These are phyloP conservation scores for Cosmopolites sordidus DNA, from an alignment of 2,888 invertebrate species.

Conservation along the genomic window DNA sequence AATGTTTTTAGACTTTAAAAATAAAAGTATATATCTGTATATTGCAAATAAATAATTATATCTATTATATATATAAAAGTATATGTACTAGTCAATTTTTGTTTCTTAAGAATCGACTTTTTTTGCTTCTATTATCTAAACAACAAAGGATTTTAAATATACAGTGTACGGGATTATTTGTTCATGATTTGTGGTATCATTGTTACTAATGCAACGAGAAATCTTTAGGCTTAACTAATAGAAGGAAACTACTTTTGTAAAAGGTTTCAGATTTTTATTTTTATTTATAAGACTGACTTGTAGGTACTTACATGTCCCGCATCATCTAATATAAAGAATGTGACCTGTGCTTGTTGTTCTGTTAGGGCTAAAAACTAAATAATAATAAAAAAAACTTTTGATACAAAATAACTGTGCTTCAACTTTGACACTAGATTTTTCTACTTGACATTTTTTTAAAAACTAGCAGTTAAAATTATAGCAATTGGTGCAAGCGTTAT, in stretches of 20 bases:
- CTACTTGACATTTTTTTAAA: not conserved
- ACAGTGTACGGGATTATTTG: not conserved
- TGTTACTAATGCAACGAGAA: no score
- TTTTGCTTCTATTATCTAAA: not conserved
- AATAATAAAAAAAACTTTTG: not conserved
- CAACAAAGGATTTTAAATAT: not conserved
- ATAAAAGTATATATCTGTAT: conserved; percentile 1
- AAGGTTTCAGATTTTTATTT: not conserved
- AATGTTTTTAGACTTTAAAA: conserved; percentile 39
- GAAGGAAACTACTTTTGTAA: not conserved
- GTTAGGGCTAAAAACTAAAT: not conserved
- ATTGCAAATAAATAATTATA: not conserved
- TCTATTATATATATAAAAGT: not conserved
- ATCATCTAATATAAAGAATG: not conserved
- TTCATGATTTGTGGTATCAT: no score
- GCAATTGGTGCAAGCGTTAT: not conserved
- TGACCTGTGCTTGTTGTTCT: not conserved
- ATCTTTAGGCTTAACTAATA: not conserved
- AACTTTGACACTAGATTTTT: not conserved
- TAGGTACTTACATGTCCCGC: not conserved
- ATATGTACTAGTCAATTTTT: not conserved
- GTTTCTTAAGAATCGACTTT: not conserved
- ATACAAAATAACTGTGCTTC: not conserved
- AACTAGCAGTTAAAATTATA: not conserved
- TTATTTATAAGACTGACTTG: not conserved